Evolutionary conservation across 2,797 vertebrate species (phyloP), one percentile per base, ranked within the genome.

Genomic region (Atherinosoma microstoma): DNA sequence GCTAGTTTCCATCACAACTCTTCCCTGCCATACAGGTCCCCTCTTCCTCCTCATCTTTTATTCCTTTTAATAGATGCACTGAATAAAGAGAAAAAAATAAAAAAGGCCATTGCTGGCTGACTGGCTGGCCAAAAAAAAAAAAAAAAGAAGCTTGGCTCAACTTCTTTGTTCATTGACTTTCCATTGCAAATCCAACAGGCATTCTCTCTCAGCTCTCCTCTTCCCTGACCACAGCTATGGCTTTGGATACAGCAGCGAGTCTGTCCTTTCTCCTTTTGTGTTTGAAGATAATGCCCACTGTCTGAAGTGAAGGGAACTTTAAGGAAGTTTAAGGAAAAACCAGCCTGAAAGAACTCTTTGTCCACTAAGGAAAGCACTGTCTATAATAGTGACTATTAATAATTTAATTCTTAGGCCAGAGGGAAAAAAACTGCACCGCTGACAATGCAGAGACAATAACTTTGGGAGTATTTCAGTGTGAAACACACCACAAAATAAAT

Each of bases 171-270:
- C 90, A 87, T 90, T 90, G 83, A 87, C 89, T 94, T 94, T 93
- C 91, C 91, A 92, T 93, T 93, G 90, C 88, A 89, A 92, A 93
- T 92, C 90, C 91, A 85, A 82, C 88, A 92, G 89, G 89, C 91
- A 91, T 92, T 90, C 89, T 91, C 84, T 87, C 83, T 90, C 79
- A 54, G 82, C 84, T 85, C 88, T 90, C 87, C 89, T 89, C 89
- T 87, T 79, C 84, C 81, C 90, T 91, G 89, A 93, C 90, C 90
- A 88, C 91, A 92, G 87, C 87, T 92, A 90, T 92, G 91, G 90
- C 84, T 92, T 90, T 89, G 91, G 91, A 91, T 89, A 86, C 80
- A 88, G 87, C 87, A 89, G 86, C 89, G 64, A 81, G 82, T 92
- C 91, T 91, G 87, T 92, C 90, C 84, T 87, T 91, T 91, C 87